Percentiles rank a stretch among this genome's conserved stretches.
Conservation (phyloP, 2,888 invertebrate genomes). For the Drosophila neotestacea region DNA sequence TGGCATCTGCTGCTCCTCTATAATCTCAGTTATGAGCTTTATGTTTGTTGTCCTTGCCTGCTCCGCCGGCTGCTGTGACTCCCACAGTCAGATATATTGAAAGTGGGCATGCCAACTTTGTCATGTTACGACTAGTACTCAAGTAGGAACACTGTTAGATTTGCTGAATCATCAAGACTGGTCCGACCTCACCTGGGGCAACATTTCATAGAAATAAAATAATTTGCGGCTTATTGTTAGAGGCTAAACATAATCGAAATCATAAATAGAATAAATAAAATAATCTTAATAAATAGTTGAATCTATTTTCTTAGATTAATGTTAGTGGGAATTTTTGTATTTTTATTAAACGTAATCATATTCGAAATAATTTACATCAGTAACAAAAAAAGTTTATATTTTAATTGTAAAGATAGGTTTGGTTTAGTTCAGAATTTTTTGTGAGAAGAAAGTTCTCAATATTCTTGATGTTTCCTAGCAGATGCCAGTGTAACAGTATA, state of each 20-base stretch:
- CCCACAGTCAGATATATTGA: slow-evolving; percentile 7
- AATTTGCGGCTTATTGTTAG: slow-evolving; percentile 7
- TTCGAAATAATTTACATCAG: no score
- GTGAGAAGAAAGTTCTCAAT: no score
- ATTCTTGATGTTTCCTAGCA: no score
- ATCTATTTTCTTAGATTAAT: no score
- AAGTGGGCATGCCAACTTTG: slow-evolving; percentile 11
- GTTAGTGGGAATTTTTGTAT: no score
- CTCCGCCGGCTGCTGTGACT: slow-evolving; percentile 23
- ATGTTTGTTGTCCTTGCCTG: slow-evolving; percentile 42
- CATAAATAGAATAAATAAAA: no score
- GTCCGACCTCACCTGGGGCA: slow-evolving; percentile 11
- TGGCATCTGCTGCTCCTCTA: slow-evolving; percentile 48
- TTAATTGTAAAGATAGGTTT: no score
- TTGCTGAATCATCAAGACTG: slow-evolving; percentile 26
- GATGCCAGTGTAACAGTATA: no score
- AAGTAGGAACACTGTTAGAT: slow-evolving; percentile 5
- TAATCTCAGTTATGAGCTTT: slow-evolving; percentile 69
- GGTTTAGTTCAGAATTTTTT: no score
- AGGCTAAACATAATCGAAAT: background rate
- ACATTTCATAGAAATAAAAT: background rate
- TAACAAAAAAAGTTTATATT: no score
- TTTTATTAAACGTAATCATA: no score
- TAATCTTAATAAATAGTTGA: background rate
- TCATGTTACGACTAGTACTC: slow-evolving; percentile 1